Evolutionary conservation across 1,140 invertebrate species (phyloP), one percentile per base, ranked within the genome.

Genomic region (Helicorthomorpha holstii): DNA sequence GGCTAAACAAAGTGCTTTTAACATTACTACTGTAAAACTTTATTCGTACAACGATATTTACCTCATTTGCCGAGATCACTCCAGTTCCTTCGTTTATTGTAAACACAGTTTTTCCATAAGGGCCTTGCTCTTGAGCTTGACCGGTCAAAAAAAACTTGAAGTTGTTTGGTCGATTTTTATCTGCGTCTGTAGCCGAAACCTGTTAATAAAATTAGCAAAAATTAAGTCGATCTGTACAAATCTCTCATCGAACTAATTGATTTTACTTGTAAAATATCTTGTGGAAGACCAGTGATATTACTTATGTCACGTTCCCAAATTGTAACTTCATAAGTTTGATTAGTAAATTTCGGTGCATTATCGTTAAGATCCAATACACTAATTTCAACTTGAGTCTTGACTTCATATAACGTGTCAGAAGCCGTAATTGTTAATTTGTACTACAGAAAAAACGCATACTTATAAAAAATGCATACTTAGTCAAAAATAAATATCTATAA

Each of bases 321-420:
- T 1, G 44, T 49, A 7, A 61, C 58, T 26, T 62, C 61, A 60
- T 63, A 57, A 24, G 22, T 50, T 10, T n/a, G 23, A 23, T 48
- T 3, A 22, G 78, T 68, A 60, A 91, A 89, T 0, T 79, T 72
- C 0, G 86, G 86, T 0, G 76, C 76, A 65, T 87, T 85, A 60
- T 90, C 85, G 60, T 90, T 89, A 2, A 87, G 76, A 53, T 57
- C 44, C 19, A 77, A 75, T 44, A 91, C 80, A 52, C 80, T 78
- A 24, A 91, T 83, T 24, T 76, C 71, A 0, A 91, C 85, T 49
- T 72, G 76, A 0, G 83, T 78, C 26, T 75, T 76, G 59, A 86
- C 83, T 47, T 82, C 75, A 62, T 75, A 83, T 16, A 79, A 67
- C 2, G 84, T 83, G 60, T 91, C 86, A 56, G 78, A 83, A 0